Conservation (phyloP, 1,140 invertebrate species). For the Caenorhabditis remanei region DNA sequence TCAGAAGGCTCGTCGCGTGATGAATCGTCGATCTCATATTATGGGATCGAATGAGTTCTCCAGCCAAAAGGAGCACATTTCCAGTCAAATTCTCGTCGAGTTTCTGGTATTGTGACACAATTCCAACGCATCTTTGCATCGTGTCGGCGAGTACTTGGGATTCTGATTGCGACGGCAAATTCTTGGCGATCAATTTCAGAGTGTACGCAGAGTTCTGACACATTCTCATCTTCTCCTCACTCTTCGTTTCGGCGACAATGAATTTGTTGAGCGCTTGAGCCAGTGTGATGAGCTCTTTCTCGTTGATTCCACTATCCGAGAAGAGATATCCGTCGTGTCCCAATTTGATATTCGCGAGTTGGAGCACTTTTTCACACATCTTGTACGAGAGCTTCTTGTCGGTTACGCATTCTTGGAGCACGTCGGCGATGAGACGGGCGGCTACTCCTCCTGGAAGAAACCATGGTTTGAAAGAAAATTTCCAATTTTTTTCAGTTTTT, state of each 20-base stretch:
- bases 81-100: slow-evolving; percentile 64
- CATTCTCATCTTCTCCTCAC: slow-evolving; percentile 62
- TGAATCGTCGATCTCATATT: slow-evolving; percentile 68
- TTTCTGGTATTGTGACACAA: slow-evolving; percentile 55
- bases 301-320: slow-evolving; percentile 59
- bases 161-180: slow-evolving; percentile 58
- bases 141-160: slow-evolving; percentile 61
- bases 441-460: slow-evolving; percentile 58
- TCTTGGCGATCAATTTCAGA: slow-evolving; percentile 65
- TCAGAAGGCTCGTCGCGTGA: slow-evolving; percentile 53
- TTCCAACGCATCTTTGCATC: slow-evolving; percentile 56
- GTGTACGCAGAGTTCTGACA: slow-evolving; percentile 66
- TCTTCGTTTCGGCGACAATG: slow-evolving; percentile 58
- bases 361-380: slow-evolving; percentile 66
- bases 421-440: slow-evolving; percentile 58
- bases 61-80: slow-evolving; percentile 63
- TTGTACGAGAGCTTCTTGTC: slow-evolving; percentile 60
- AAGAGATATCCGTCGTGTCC: slow-evolving; percentile 58
- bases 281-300: slow-evolving; percentile 57
- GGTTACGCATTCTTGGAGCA: slow-evolving; percentile 47
- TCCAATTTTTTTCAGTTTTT: no score
- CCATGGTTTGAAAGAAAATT: no score
- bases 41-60: slow-evolving; percentile 65
- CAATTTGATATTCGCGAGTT: slow-evolving; percentile 64
- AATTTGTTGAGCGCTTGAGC: slow-evolving; percentile 62